Base-by-base conservation (phyloP, 2,797 vertebrate genomes). In the Poeciliopsis infans region DNA sequence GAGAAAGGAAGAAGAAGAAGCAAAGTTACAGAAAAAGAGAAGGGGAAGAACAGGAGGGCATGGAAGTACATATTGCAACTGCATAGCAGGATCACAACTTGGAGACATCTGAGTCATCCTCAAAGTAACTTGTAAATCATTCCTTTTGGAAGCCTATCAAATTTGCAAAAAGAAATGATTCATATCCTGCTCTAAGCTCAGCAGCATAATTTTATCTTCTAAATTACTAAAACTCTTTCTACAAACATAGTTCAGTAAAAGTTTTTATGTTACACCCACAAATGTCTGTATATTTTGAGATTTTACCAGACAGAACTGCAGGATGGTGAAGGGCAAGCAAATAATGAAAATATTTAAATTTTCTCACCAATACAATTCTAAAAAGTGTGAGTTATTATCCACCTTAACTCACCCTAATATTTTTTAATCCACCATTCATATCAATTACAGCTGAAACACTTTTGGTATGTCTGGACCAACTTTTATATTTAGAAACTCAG, bases 51-150 rank as follows among this genome's bases (percentile, higher is more conserved):
- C 73, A 45, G 79, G 73, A 76, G 73, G 47, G 36, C 41, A 75
- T 36, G 73, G 75, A 83, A 31, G 33, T 41, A 41, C 64, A 66
- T 36, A 36, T 36, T 36, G 13, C 59, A 64, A 71, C 73, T 47
- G 82, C 80, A 78, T 88, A 83, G 79, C 79, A 74, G 81, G 81
- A 90, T 18, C 36, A 66, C 74, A 25, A 72, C 81, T 82, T 64
- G 61, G 72, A 86, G 76, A 74, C 83, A 85, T 75, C 78, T 83
- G 76, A 86, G 83, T 86, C 28, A 77, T 89, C 86, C 87, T 91
- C 36, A 28, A 74, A 59, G 43, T 57, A 23, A 79, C 75, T 87
- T 79, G 89, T 77, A 83, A 84, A 80, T 82, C 77, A 82, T 69
- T 74, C 85, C 51, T 13, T 49, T 77, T 57, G 75, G 28, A 85